Percentiles rank a stretch among this genome's conserved stretches.
phyloP scores from a whole-genome alignment of 2,888 invertebrate genomes.

The Trypoxylon attenuatum region DNA sequence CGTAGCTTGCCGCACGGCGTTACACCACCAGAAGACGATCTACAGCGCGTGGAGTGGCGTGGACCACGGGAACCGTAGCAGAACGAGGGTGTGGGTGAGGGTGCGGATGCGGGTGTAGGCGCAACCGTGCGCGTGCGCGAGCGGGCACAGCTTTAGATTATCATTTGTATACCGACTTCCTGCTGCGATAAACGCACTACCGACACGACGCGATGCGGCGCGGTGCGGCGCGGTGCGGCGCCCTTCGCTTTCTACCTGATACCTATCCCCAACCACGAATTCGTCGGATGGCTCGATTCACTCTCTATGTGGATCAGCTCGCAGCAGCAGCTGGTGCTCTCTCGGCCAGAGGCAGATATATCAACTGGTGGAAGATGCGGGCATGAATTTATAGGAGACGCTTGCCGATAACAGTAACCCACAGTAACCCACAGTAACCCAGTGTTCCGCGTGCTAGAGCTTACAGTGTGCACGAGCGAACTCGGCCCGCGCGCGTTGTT shows the following conservation, averaged over 20 bases:
- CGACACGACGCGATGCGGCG: too few relatives aligned
- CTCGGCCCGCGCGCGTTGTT: background rate
- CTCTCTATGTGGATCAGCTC: slow-evolving; percentile 39
- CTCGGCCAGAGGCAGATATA: slow-evolving; percentile 8
- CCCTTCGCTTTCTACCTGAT: slow-evolving; percentile 34
- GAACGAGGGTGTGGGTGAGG: background rate
- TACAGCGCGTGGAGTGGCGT: background rate
- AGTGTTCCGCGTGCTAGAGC: slow-evolving; percentile 1
- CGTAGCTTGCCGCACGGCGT: too few relatives aligned
- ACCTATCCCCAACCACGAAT: slow-evolving; percentile 29
- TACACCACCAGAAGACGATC: background rate
- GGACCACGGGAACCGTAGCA: background rate
- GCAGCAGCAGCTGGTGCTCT: background rate
- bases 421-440: slow-evolving; percentile 10
- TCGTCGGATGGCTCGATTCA: too few relatives aligned
- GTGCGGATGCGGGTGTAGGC: background rate
- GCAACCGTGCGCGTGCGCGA: slow-evolving; percentile 1
- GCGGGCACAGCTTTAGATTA: slow-evolving; percentile 38
- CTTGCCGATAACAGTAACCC: slow-evolving; percentile 19
- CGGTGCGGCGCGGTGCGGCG: background rate
- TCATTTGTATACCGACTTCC: slow-evolving; percentile 57
- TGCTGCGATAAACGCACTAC: slow-evolving; percentile 57
- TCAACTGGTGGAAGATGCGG: slow-evolving; percentile 32
- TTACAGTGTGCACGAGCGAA: too few relatives aligned
- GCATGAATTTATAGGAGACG: slow-evolving; percentile 31